phyloP scores from a whole-genome alignment of 2,797 vertebrate species.

The Echeneis naucrates region DNA sequence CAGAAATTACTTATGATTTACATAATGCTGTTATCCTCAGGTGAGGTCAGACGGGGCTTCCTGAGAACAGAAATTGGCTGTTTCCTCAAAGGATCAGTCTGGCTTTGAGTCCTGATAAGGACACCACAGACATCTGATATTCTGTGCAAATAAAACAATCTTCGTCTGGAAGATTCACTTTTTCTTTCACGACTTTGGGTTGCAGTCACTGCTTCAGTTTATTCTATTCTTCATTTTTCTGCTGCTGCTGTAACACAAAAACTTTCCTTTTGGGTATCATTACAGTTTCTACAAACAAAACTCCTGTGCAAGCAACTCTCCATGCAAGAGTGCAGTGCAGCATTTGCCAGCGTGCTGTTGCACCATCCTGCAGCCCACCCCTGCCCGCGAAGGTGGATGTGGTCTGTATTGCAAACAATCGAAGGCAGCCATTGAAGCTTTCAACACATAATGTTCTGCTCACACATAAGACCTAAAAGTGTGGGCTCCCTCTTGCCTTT shows the following conservation, averaged over 20 bases:
- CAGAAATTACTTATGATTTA: slow-evolving; percentile 16
- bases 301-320: slow-evolving; percentile 6
- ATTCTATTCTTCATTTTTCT: not conserved
- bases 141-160: slow-evolving; percentile 9
- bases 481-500: slow-evolving; percentile 5
- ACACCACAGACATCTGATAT: not conserved
- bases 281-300: slow-evolving; percentile 7
- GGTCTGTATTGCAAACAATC: not conserved
- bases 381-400: not conserved
- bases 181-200: not conserved
- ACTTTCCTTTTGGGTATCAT: not conserved
- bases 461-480: not conserved
- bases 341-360: slow-evolving; percentile 8
- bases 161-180: not conserved
- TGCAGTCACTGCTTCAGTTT: not conserved
- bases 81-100: slow-evolving; percentile 3
- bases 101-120: slow-evolving; percentile 17
- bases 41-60: slow-evolving; percentile 4
- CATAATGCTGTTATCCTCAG: slow-evolving; percentile 18
- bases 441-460: not conserved
- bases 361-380: slow-evolving; percentile 1
- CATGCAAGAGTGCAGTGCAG: slow-evolving; percentile 16
- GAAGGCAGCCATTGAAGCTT: not conserved
- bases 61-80: slow-evolving; percentile 8
- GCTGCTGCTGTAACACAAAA: not conserved